phyloP scores from a whole-genome alignment of 2,888 invertebrate species.

The Leptinotarsa rubiginosa region DNA sequence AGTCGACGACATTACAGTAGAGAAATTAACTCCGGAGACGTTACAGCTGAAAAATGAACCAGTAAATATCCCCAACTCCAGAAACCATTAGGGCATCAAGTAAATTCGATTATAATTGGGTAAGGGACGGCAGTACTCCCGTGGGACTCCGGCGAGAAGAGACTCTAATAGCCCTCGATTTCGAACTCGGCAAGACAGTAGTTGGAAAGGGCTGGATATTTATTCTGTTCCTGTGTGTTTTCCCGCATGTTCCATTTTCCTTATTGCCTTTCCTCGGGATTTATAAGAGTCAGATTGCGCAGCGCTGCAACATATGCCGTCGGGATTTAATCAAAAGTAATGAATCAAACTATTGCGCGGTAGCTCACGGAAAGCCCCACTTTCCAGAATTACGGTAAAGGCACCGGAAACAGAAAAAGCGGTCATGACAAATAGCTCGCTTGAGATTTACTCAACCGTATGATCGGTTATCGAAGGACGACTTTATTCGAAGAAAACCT shows the following conservation, averaged over 20 bases:
- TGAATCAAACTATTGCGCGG: slow-evolving; percentile 36
- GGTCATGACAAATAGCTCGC: neutral
- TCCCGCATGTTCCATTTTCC: slow-evolving; percentile 14
- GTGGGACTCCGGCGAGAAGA: neutral
- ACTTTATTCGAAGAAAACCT: too few species aligned
- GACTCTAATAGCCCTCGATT: slow-evolving; percentile 9
- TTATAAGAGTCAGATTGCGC: slow-evolving; percentile 9
- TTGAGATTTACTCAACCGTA: neutral
- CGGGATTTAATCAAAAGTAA: slow-evolving; percentile 32
- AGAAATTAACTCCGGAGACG: slow-evolving; percentile 1
- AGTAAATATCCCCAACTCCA: slow-evolving; percentile 13
- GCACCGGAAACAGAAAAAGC: neutral
- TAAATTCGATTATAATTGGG: slow-evolving; percentile 20
- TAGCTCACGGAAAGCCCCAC: slow-evolving; percentile 19
- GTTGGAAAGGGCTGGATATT: slow-evolving; percentile 12
- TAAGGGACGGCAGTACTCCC: neutral
- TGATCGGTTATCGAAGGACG: too few species aligned
- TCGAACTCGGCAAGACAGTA: slow-evolving; percentile 7
- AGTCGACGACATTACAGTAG: neutral
- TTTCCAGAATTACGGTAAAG: neutral
- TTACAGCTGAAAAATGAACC: slow-evolving; percentile 15
- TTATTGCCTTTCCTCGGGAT: slow-evolving; percentile 12
- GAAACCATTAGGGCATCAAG: slow-evolving; percentile 13
- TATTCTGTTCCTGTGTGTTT: slow-evolving; percentile 19
- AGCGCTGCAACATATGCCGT: slow-evolving; percentile 19